Evolutionary conservation across 2,113 vertebrate species (phyloP), one percentile per base, ranked within the genome.

Genomic region (Mobula birostris): DNA sequence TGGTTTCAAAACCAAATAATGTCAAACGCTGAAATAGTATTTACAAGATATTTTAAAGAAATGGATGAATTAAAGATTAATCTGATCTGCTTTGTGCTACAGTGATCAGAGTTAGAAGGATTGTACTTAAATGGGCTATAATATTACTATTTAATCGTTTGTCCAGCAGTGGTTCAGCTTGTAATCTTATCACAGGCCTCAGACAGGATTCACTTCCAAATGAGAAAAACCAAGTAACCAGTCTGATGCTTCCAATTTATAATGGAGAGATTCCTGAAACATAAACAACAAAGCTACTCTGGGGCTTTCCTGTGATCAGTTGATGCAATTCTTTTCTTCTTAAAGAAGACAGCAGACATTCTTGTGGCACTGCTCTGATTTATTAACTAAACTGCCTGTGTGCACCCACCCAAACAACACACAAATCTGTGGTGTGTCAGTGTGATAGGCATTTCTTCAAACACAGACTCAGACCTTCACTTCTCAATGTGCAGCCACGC

Each of bases 371-470:
- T 76, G 68, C 70, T 74, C 91, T 93, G 36, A 93, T 93, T 93
- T 93, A 93, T 93, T 93, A 93, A 74, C 68, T 76, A 66, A 74
- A 56, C 91, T 93, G 91, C 91, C 70, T 93, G 66, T 93, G 91
- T 93, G 91, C 91, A 93, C 74, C 91, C 91, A 93, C 91, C 91
- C 91, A 93, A 93, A 93, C 70, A 93, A 93, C 91, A 93, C 90
- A 92, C 91, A 93, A 93, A 93, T 93, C 91, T 93, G 91, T 24
- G 91, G 70, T 27, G 14, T 93, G 91, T 93, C 91, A 93, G 19
- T 93, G 24, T 76, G 91, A 93, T 93, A 70, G 91, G 70, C 91
- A 93, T 36, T 56, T 74, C 70, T 93, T 72, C 36, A 93, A 93
- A 93, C 91, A 93, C 70, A 93, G 91, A 70, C 70, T 76, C 5